Base-by-base conservation (phyloP, 1,140 invertebrate species). In the Drosophila athabasca region DNA sequence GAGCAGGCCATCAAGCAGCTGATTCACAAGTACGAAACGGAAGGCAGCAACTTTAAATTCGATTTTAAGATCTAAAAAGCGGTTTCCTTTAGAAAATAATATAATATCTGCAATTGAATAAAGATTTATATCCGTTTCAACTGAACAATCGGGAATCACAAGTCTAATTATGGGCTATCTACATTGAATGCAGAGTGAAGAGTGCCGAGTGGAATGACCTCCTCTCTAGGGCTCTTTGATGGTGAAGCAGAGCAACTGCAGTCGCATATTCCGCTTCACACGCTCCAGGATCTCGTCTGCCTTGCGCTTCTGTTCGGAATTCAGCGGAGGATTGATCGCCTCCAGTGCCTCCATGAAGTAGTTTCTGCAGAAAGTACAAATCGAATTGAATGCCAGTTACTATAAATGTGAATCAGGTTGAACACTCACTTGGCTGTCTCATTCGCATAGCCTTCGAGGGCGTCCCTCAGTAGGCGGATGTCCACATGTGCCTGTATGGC, bases 1-100 rank as follows among this genome's bases (percentile, higher is more conserved):
- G 95, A 96, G 82, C 93, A 94, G 73, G 90, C 94, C 41, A 95
- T 96, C 60, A 94, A 95, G 62, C 92, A 94, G 41, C 94, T 95
- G 81, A 92, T 95, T 19, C 93, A 94, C 6, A 93, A 94, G 74
- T 92, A 95, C 22, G 94, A 95, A 64, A 91, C 93, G 76, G 93
- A 94, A 66, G 93, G 93, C 65, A 54, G 43, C 11, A 22, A 76
- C 3, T 80, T 91, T 19, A 51, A 57, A 1, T 87, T 91, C 15
- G 90, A 91, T 54, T 80, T 84, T 45, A 82, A 83, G 43, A 17
- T 89, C 5, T 76, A 77, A 22, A 48, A 31, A 26, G 9, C 19
- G 15, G 29, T 24, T 24, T 55, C 8, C 31, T 31, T 3, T 31
- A 31, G 31, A 31, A 31, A 31, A 3, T 8, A 31, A 31, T 9